Percentiles rank a stretch among this genome's conserved stretches.
phyloP scores from a whole-genome alignment of 2,113 vertebrate genomes.

The Ochotona curzoniae region DNA sequence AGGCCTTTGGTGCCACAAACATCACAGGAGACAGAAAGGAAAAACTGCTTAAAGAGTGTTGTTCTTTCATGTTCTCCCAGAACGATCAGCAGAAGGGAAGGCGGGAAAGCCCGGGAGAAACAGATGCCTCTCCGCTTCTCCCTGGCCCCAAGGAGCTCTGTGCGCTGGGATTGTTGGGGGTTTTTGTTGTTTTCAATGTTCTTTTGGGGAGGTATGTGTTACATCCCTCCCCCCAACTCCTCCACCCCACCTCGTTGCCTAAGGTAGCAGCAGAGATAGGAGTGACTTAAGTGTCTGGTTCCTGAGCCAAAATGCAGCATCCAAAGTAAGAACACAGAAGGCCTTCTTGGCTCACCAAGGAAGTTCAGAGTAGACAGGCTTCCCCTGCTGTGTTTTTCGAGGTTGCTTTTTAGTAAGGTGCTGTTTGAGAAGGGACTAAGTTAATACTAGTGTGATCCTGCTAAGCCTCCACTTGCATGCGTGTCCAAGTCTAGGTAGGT shows the following conservation, averaged over 20 bases:
- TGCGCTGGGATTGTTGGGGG: neutral
- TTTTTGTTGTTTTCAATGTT: neutral
- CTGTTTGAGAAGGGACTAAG: neutral
- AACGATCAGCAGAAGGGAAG: neutral
- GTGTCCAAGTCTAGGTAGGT: neutral
- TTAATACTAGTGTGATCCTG: neutral
- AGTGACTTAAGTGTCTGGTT: slow-evolving; percentile 15
- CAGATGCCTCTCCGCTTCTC: neutral
- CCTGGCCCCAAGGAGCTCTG: neutral
- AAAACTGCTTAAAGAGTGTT: neutral
- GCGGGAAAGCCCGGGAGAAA: neutral
- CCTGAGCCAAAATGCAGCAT: neutral
- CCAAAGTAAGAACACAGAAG: slow-evolving; percentile 11
- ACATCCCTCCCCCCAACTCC: neutral
- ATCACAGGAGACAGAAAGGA: neutral
- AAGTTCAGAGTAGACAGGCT: neutral
- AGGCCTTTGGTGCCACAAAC: neutral
- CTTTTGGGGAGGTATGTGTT: neutral
- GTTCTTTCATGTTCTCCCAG: neutral
- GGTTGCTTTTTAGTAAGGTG: neutral
- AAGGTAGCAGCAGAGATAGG: neutral
- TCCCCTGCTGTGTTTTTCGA: neutral
- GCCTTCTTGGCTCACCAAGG: neutral
- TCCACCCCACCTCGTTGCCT: too few relatives aligned
- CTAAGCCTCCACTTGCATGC: neutral